These are phyloP conservation scores for Hydrozoanthus gracilis DNA, from an alignment of 92 coral and sea anemone genomes.

Conservation along the genomic window DNA sequence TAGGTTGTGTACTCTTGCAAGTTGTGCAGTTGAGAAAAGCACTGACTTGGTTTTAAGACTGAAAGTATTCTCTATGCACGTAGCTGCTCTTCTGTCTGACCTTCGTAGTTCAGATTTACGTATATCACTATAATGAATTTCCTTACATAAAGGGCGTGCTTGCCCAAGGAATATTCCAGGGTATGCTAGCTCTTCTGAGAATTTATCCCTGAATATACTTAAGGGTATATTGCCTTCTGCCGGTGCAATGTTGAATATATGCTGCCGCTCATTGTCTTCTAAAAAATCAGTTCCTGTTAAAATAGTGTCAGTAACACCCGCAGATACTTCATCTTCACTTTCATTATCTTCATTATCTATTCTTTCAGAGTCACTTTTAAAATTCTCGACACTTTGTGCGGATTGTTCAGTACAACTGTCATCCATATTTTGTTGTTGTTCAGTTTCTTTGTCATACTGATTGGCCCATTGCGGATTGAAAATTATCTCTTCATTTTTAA, in stretches of 20 bases:
- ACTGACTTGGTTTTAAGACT: too few species aligned
- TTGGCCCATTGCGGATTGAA: constrained; percentile 63
- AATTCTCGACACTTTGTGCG: constrained; percentile 27
- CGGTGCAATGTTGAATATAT: constrained; percentile 76
- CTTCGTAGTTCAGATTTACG: constrained; percentile 50
- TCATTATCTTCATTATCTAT: constrained; percentile 55
- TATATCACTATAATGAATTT: constrained; percentile 26
- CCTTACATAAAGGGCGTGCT: constrained; percentile 28
- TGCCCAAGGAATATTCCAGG: constrained; percentile 65
- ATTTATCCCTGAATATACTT: constrained; percentile 73
- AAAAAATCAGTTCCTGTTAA: constrained; percentile 70
- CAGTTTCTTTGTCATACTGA: constrained; percentile 38
- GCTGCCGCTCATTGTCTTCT: constrained; percentile 64
- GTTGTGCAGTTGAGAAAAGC: too few species aligned
- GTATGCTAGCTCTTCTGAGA: constrained; percentile 76
- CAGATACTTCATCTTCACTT: constrained; percentile 68
- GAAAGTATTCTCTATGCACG: too few species aligned
- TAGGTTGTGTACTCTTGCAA: too few species aligned
- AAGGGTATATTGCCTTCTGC: constrained; percentile 71
- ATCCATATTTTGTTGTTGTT: constrained; percentile 38
- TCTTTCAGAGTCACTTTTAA: constrained; percentile 4
- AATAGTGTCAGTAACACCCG: constrained; percentile 42
- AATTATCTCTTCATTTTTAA: constrained; percentile 58
- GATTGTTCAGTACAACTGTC: constrained; percentile 25
- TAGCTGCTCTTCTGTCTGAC: too few species aligned